Conservation (phyloP, 2,888 invertebrate species). For the Aporophyla lueneburgensis region DNA sequence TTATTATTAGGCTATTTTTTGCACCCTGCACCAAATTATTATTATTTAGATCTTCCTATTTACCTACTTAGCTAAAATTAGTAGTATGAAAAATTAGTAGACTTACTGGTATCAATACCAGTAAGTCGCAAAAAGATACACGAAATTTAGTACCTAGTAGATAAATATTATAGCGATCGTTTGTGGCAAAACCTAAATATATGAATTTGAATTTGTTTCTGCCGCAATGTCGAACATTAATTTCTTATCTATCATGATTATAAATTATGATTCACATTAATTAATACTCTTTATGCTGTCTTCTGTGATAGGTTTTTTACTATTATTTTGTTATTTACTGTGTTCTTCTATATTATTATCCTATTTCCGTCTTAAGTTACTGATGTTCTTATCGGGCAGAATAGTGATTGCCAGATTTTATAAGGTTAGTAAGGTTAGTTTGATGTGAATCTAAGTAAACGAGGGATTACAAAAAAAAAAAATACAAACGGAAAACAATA, state of each 20-base stretch:
- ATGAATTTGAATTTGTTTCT: background rate
- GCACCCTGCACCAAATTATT: constrained; percentile 42
- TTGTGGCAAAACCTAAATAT: constrained; percentile 14
- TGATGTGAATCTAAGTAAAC: background rate
- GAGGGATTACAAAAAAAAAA: background rate
- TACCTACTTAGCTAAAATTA: constrained; percentile 3
- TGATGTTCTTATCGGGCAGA: background rate
- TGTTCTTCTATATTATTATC: background rate
- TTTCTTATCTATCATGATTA: background rate
- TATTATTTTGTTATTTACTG: constrained; percentile 2
- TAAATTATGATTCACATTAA: constrained; percentile 1
- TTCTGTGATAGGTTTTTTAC: background rate
- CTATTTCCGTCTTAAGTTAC: background rate
- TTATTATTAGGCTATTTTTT: constrained; percentile 23
- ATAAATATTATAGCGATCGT: background rate
- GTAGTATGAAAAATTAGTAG: background rate
- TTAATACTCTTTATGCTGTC: constrained; percentile 13
- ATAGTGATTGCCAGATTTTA: constrained; percentile 9
- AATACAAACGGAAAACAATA: background rate
- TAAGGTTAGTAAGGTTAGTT: background rate
- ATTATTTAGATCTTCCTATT: constrained; percentile 30
- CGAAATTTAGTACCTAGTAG: background rate
- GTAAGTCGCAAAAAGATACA: constrained; percentile 5
- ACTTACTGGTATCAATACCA: background rate
- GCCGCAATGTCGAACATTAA: background rate